Evolutionary conservation across 2,797 vertebrate genomes (phyloP).

Genomic region (Poeciliopsis infans): DNA sequence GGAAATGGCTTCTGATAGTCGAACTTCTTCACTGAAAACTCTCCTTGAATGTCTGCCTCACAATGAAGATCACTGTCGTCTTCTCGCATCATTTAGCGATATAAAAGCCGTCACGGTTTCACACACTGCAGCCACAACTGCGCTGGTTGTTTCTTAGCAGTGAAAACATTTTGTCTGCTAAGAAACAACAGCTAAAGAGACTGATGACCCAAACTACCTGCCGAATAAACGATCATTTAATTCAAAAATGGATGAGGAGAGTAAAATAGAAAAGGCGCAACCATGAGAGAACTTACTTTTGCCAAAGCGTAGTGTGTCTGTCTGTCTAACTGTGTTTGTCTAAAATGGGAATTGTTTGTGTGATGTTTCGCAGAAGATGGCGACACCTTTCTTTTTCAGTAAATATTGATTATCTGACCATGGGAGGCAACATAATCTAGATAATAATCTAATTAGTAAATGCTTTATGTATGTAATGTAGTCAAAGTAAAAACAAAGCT

Average conservation of each 20-base stretch:
- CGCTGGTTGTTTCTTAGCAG: background rate
- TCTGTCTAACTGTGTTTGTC: background rate
- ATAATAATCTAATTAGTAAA: too few relatives aligned
- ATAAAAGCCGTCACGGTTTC: background rate
- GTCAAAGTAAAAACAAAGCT: too few relatives aligned
- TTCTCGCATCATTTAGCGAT: background rate
- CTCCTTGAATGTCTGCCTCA: background rate
- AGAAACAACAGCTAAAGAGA: background rate
- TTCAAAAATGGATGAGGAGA: background rate
- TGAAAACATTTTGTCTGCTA: background rate
- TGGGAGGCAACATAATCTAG: too few relatives aligned
- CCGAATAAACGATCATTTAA: background rate
- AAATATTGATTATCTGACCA: background rate
- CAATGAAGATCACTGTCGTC: background rate
- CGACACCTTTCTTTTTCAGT: background rate
- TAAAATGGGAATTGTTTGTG: background rate
- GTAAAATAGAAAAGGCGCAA: background rate
- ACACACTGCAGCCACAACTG: background rate
- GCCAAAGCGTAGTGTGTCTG: background rate
- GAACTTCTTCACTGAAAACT: background rate
- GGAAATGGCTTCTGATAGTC: background rate
- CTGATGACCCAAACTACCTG: background rate
- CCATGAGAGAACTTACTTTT: background rate
- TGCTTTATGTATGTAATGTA: too few relatives aligned
- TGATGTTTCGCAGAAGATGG: background rate